phyloP scores from a whole-genome alignment of 2,797 vertebrate species.

The Smutsia gigantea region DNA sequence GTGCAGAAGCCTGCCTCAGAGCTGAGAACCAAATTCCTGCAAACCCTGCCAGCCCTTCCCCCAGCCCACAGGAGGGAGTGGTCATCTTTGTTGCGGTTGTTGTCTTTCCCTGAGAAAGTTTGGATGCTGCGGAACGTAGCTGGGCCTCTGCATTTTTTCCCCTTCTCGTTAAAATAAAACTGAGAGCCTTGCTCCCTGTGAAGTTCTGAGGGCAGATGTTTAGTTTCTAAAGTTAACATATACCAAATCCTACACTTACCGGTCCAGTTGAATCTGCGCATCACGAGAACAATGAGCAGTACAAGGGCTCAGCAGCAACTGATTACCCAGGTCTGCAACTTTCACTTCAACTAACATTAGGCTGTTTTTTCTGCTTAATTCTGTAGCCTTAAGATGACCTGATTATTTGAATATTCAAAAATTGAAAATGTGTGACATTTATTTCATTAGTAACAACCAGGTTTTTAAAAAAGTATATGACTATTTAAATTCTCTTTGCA shows the following conservation, averaged over 20 bases:
- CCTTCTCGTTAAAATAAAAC: slow-evolving; percentile 18
- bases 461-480: background rate
- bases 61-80: background rate
- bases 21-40: slow-evolving; percentile 75
- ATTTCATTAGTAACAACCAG: background rate
- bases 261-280: background rate
- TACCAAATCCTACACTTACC: background rate
- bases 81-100: background rate
- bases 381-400: slow-evolving; percentile 13
- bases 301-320: background rate
- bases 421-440: background rate
- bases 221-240: background rate
- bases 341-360: background rate
- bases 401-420: slow-evolving; percentile 17
- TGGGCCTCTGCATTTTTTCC: background rate
- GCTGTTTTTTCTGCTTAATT: background rate
- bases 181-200: background rate
- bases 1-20: slow-evolving; percentile 2
- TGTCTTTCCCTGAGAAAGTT: slow-evolving; percentile 1
- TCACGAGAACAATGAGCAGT: slow-evolving; percentile 11
- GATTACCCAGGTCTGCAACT: background rate
- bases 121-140: background rate
- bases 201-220: background rate
- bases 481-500: slow-evolving; percentile 35
- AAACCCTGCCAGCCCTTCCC: background rate